phyloP scores from a whole-genome alignment of 2,113 vertebrate genomes.

The Mirounga angustirostris region DNA sequence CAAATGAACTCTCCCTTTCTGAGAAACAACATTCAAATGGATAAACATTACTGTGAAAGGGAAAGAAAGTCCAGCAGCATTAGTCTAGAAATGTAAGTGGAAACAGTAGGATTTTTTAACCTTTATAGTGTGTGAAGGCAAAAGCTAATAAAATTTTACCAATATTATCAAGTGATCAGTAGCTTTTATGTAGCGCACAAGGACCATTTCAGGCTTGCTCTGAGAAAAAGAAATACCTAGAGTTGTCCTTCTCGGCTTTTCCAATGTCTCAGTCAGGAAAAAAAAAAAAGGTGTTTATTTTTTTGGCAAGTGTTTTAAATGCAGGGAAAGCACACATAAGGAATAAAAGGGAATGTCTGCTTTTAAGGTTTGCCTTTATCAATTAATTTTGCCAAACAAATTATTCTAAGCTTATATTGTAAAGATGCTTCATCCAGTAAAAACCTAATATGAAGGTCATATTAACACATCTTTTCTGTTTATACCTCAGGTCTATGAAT shows the following conservation, averaged over 20 bases:
- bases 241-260: not conserved
- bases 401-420: slow-evolving; percentile 38
- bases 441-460: slow-evolving; percentile 30
- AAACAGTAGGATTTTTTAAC: slow-evolving; percentile 29
- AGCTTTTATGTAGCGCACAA: slow-evolving; percentile 66
- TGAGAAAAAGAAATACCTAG: slow-evolving; percentile 45
- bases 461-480: slow-evolving; percentile 46
- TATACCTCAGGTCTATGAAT: not conserved
- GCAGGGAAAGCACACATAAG: not conserved
- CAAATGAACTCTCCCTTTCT: slow-evolving; percentile 70
- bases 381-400: slow-evolving; percentile 29
- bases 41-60: slow-evolving; percentile 60
- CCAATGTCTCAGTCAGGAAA: slow-evolving; percentile 37
- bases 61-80: not conserved
- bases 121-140: slow-evolving; percentile 67
- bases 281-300: not conserved
- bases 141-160: slow-evolving; percentile 65
- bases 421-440: slow-evolving; percentile 51
- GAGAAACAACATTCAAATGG: slow-evolving; percentile 41
- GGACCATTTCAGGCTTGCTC: slow-evolving; percentile 66
- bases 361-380: slow-evolving; percentile 52
- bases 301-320: slow-evolving; percentile 49
- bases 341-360: not conserved
- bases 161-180: slow-evolving; percentile 73
- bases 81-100: slow-evolving; percentile 41